These are phyloP conservation scores for Antheraea pernyi DNA, from an alignment of 1,140 invertebrate genomes.

Conservation along the genomic window DNA sequence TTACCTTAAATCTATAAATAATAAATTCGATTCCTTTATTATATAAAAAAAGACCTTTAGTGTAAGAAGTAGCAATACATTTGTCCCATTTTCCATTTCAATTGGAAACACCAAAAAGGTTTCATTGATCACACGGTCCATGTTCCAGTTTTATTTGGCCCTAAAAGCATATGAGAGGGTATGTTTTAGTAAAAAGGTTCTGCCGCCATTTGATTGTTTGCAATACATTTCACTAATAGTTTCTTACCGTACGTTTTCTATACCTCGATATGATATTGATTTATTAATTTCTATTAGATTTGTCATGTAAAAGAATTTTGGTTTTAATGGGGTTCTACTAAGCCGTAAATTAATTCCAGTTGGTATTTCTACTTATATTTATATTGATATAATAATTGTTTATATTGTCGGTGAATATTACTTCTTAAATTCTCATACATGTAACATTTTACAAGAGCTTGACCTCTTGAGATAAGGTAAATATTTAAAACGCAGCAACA, in stretches of 20 bases:
- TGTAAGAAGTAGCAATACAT: conserved; percentile 3
- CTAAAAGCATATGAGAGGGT: conserved; percentile 53
- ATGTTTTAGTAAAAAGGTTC: conserved; percentile 51
- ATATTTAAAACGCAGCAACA: no score
- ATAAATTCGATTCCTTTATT: conserved; percentile 10
- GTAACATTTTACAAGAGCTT: no score
- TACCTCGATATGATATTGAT: conserved; percentile 22
- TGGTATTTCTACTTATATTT: no score
- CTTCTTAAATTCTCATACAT: no score
- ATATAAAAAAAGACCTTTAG: conserved; percentile 7
- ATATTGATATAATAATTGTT: no score
- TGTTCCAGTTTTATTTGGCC: conserved; percentile 37
- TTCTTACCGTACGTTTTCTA: neutral
- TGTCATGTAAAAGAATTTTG: neutral
- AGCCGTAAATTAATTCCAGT: no score
- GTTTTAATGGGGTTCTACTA: no score
- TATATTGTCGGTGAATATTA: no score
- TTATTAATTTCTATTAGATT: conserved; percentile 39
- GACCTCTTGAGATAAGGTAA: no score
- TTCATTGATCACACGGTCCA: conserved; percentile 45
- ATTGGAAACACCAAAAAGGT: conserved; percentile 18
- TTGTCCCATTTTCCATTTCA: conserved; percentile 10
- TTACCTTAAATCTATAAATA: neutral
- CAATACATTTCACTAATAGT: conserved; percentile 35
- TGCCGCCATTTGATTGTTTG: conserved; percentile 62